Evolutionary conservation across 2,113 vertebrate species (phyloP), one percentile per base, ranked within the genome.

Genomic region (Pteruthius melanotis): DNA sequence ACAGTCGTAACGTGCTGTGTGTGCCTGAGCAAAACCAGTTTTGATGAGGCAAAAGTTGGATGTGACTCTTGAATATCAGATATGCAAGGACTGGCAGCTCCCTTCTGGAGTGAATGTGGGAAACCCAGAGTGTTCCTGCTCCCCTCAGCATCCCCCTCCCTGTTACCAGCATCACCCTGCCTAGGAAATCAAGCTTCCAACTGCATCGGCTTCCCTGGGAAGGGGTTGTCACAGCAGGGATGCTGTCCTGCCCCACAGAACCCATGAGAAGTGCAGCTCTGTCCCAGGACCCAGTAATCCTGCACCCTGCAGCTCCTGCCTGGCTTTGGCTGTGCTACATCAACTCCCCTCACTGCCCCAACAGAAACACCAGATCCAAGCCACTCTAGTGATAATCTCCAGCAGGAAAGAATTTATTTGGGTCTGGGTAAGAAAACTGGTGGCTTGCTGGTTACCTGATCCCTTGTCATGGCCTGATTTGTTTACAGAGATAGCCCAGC

Each of bases 241-340:
- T 42, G 63, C 71, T 66, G 26, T 19, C 64, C 23, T 72, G n/a
- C 45, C 63, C 61, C 35, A 14, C 26, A 15, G 42, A 28, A 9
- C 50, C 52, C 20, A 1, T 0, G 6, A n/a, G 39, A 24, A 8
- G 4, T 3, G 6, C 39, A 31, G 26, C 13, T 64, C 37, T 22
- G 22, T 5, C 52, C 21, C 33, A 65, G 21, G 30, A 23, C 7
- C 5, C 35, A 63, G 53, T 50, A 44, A 53, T 13, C 39, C 65
- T 5, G 4, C 30, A 14, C 13, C 4, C 0, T 9, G 10, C 23
- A 50, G 79, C 15, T 54, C 14, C 40, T 44, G 22, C 11, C 63
- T 45, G 40, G 10, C 37, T 85, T 45, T 4, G 44, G 18, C 45
- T 45, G 42, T 1, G 2, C 39, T 15, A 4, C 28, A 7, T 2